Conservation (phyloP, 2,113 vertebrate genomes). For the Anas platyrhynchos region DNA sequence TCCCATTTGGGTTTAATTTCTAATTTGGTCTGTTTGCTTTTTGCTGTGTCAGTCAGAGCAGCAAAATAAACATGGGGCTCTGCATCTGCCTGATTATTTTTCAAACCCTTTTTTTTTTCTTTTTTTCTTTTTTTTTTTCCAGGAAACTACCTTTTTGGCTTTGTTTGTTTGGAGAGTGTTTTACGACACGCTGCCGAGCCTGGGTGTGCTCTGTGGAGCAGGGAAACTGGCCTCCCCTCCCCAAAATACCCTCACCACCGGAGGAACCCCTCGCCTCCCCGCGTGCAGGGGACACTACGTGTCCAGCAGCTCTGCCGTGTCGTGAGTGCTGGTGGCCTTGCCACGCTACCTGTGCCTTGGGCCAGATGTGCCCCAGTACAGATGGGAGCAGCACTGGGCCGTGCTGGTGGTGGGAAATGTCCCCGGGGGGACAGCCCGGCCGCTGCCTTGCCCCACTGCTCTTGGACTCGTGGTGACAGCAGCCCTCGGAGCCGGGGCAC, state of each 20-base stretch:
- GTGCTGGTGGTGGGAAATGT: background rate
- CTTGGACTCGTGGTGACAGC: background rate
- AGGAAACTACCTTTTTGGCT: conserved; percentile 52
- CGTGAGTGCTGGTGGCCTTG: fast-evolving
- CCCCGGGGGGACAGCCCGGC: background rate
- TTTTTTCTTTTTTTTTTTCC: background rate
- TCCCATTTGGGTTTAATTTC: conserved; percentile 54
- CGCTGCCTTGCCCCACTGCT: background rate
- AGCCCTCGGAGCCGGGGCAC: background rate
- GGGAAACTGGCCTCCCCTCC: fast-evolving
- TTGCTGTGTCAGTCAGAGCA: conserved; percentile 55
- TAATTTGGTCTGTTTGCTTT: conserved; percentile 52
- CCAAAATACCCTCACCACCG: fast-evolving
- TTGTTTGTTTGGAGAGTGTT: conserved; percentile 48
- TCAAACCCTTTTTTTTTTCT: background rate
- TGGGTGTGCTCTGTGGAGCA: background rate
- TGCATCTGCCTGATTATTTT: conserved; percentile 56
- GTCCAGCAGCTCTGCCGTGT: background rate
- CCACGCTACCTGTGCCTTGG: fast-evolving
- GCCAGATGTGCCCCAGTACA: background rate
- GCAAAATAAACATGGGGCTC: conserved; percentile 53
- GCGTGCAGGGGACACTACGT: background rate
- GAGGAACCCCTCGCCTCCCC: background rate
- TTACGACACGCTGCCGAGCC: background rate
- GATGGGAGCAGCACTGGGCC: background rate